Evolutionary conservation across 2,797 vertebrate genomes (phyloP).

Genomic region (Stomatorhinus walkeri): DNA sequence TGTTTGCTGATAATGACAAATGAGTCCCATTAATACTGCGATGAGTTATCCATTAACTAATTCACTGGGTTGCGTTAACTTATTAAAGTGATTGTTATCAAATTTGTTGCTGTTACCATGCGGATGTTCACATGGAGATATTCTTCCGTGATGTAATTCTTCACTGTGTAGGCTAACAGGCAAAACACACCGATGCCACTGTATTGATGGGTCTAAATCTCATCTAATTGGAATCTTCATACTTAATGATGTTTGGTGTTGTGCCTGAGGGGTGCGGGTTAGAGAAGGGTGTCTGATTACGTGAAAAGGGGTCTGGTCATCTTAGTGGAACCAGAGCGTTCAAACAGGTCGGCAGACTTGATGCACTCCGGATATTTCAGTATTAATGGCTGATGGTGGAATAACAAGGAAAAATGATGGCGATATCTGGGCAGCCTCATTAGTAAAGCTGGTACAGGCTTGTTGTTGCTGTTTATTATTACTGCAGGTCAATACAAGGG

Average conservation of each 20-base stretch:
- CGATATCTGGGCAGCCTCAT: background rate
- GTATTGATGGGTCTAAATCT: background rate
- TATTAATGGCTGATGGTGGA: background rate
- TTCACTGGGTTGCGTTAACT: background rate
- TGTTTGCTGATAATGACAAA: background rate
- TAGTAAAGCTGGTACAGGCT: background rate
- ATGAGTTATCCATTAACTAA: constrained; percentile 2
- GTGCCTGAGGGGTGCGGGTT: background rate
- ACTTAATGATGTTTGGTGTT: background rate
- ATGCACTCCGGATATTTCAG: background rate
- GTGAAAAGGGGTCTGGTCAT: background rate
- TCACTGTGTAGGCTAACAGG: background rate
- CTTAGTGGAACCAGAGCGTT: background rate
- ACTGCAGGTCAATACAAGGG: background rate
- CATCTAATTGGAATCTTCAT: background rate
- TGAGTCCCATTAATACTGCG: background rate
- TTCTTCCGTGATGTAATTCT: background rate
- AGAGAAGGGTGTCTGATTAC: constrained; percentile 7
- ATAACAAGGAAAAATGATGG: background rate
- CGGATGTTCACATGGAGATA: background rate
- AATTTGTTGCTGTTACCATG: background rate
- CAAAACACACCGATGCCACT: background rate
- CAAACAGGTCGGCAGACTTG: background rate
- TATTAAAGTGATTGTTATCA: background rate
- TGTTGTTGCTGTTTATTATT: background rate